phyloP scores from a whole-genome alignment of 1,140 invertebrate species.

The Samia ricini region DNA sequence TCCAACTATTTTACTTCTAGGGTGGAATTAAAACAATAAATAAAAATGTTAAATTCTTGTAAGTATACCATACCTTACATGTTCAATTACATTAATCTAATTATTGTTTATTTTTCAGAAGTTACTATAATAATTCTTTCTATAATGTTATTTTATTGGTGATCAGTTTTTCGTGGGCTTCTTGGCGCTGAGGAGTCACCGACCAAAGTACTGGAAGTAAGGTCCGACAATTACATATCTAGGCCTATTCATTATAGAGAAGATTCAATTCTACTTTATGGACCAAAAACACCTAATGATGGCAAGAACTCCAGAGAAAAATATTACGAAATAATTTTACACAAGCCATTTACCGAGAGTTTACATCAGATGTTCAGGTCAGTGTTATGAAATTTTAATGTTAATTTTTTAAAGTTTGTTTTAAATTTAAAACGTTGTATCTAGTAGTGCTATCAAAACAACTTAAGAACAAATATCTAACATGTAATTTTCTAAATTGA shows the following conservation, averaged over 20 bases:
- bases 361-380: conserved; percentile 84
- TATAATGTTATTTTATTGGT: conserved; percentile 8
- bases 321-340: conserved; percentile 85
- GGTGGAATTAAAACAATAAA: not conserved
- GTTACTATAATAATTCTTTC: not conserved
- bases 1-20: too few relatives aligned
- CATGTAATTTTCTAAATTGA: too few relatives aligned
- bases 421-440: not conserved
- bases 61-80: conserved; percentile 25
- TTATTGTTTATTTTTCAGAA: conserved; percentile 9
- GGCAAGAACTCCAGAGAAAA: conserved; percentile 67
- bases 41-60: conserved; percentile 62
- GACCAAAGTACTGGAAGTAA: conserved; percentile 82
- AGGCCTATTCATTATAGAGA: conserved; percentile 81
- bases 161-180: conserved; percentile 73
- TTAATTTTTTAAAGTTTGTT: not conserved
- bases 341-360: conserved; percentile 83
- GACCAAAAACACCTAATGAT: conserved; percentile 63
- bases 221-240: conserved; percentile 81
- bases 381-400: not conserved
- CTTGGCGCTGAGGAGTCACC: conserved; percentile 75
- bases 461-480: not conserved
- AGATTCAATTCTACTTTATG: conserved; percentile 84
- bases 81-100: not conserved
- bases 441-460: not conserved